A percentile compares a stretch with the other conserved stretches of the same genome.
Evolutionary conservation across 2,113 vertebrate species (phyloP).

Genomic region (Oryzias melastigma): DNA sequence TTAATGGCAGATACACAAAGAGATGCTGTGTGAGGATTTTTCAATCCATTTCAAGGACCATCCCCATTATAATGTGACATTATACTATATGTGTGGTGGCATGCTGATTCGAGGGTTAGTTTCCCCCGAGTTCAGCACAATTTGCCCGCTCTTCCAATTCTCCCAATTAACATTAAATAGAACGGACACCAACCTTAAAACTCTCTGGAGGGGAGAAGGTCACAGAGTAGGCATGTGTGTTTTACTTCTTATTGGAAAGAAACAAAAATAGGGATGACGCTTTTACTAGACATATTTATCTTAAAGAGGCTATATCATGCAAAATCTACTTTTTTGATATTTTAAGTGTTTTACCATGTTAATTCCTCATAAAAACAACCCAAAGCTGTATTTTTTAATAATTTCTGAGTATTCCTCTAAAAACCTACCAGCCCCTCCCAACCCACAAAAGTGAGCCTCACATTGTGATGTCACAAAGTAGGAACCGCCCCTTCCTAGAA

Average conservation of each 20-base stretch:
- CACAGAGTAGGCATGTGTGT: constrained; percentile 3
- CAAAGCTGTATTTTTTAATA: too few species aligned
- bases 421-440: too few species aligned
- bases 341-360: too few species aligned
- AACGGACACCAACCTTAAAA: constrained; percentile 40
- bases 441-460: too few species aligned
- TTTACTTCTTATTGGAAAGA: constrained; percentile 3
- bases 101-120: constrained; percentile 32
- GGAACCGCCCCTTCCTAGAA: too few species aligned
- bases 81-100: constrained; percentile 6
- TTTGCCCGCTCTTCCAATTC: constrained; percentile 26
- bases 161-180: constrained; percentile 39
- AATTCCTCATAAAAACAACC: too few species aligned
- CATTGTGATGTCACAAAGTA: too few species aligned
- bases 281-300: too few species aligned
- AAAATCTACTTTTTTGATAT: too few species aligned
- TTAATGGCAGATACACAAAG: neutral
- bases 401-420: too few species aligned
- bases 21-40: constrained; percentile 9
- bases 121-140: constrained; percentile 32
- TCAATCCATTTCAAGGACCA: neutral
- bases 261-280: constrained; percentile 9
- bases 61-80: constrained; percentile 18
- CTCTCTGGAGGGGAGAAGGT: constrained; percentile 18
- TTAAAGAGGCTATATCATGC: too few species aligned